Evolutionary conservation across 2,797 vertebrate genomes (phyloP), one percentile per base, ranked within the genome.

Genomic region (Ctenopoma multispine): DNA sequence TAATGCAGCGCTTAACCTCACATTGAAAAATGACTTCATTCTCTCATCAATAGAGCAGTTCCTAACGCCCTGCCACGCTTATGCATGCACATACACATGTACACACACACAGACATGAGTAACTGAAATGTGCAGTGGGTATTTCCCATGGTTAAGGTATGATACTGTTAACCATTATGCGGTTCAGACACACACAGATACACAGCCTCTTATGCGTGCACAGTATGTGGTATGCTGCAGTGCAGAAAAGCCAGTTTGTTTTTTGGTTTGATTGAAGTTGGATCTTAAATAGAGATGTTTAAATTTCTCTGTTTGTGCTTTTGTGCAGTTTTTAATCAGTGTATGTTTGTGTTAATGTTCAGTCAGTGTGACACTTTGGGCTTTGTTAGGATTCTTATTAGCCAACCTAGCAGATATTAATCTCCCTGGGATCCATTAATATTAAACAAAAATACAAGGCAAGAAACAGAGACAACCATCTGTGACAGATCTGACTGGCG

Each of bases 21-120:
- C 85, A 93, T 90, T 92, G 91, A 93, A 92, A 93, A 93, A 95
- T 94, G 92, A 94, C 93, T 94, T 94, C 90, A 95, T 93, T 93
- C 93, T 93, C 88, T 94, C 91, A 93, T 95, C 94, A 93, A 94
- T 92, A 91, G 92, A 93, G 90, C 89, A 82, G 88, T 81, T 86
- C 85, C 85, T 59, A 92, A 91, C 90, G 87, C 91, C 92, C 92
- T 89, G 90, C 91, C 90, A 93, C 92, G 83, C 92, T 92, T 92
- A 87, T 87, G 81, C 87, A 89, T 79, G 75, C 83, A 85, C 81
- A 50, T 59, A 80, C 86, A 80, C 82, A 86, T 40, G 40, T 70
- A 59, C 60, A 62, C 61, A 46, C 58, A 27, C 65, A 58, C 79
- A n/a, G 43, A 29, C 23, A 56, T 55, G 48, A 64, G 55, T 78